These are phyloP conservation scores for Ectropis grisescens DNA, from an alignment of 1,140 invertebrate genomes.

Conservation along the genomic window DNA sequence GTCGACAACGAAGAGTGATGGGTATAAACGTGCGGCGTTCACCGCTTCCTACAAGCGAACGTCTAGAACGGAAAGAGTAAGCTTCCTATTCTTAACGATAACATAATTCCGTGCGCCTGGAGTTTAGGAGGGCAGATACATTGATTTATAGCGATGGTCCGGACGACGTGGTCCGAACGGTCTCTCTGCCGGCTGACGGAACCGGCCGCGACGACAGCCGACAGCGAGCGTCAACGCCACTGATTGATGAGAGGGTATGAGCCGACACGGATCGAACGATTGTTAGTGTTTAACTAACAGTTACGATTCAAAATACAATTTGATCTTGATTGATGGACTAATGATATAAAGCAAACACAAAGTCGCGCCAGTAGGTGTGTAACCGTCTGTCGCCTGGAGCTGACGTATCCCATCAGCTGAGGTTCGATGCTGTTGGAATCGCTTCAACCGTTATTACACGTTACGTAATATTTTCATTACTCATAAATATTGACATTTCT, in stretches of 20 bases:
- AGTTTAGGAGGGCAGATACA: too few species aligned
- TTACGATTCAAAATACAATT: constrained; percentile 60
- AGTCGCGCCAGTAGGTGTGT: constrained; percentile 24
- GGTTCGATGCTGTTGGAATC: constrained; percentile 13
- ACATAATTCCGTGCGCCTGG: too few species aligned
- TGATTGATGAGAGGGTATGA: constrained; percentile 50
- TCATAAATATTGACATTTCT: too few species aligned
- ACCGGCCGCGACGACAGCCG: constrained; percentile 17
- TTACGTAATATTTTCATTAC: too few species aligned
- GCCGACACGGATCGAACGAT: constrained; percentile 30
- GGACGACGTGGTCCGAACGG: not conserved
- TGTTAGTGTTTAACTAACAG: constrained; percentile 63
- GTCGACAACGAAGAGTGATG: not conserved
- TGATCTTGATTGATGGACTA: constrained; percentile 65
- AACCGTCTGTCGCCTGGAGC: constrained; percentile 20
- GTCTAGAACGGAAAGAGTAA: too few species aligned
- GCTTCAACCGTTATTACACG: constrained; percentile 17
- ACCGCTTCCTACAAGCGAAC: too few species aligned
- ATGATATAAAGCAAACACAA: constrained; percentile 60
- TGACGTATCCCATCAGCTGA: constrained; percentile 23
- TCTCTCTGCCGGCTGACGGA: not conserved
- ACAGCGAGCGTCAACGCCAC: constrained; percentile 33
- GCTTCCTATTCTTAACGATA: too few species aligned
- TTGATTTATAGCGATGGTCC: too few species aligned
- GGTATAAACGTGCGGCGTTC: too few species aligned